Base-by-base conservation (phyloP, 2,113 vertebrate genomes). In the Callocephalon fimbriatum region DNA sequence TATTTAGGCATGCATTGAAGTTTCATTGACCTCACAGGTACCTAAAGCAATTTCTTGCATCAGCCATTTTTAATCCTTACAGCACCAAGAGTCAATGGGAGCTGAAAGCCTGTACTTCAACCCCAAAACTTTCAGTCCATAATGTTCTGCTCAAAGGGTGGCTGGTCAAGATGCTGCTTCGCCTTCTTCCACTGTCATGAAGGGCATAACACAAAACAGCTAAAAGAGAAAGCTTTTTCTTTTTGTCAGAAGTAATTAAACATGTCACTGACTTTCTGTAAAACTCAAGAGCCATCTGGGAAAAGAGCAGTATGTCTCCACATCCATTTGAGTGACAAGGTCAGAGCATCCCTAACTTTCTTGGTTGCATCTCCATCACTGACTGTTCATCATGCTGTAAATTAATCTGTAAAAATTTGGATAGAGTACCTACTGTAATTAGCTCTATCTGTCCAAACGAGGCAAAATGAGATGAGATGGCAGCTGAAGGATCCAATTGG, bases 211-310 rank as follows among this genome's bases (percentile, higher is more conserved):
- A 84, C 53, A 96, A 95, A 40, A 51, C 40, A 96, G 90, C 78
- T 37, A 66, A 84, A 93, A 95, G 76, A 97, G 80, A 95, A 85
- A 89, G 90, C 87, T 86, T 92, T 95, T 61, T 96, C 77, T 93
- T 32, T 96, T 97, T 97, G 97, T 97, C 97, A 98, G 94, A 98
- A 97, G 92, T 96, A 97, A 98, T 98, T 96, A 97, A 98, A 97
- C 96, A 95, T 96, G 89, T 95, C 96, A 96, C 90, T 82, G 95
- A 86, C 86, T 97, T 93, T 84, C 61, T 95, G 94, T 65, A 93
- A 82, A 98, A 93, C 92, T 93, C 97, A 74, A 93, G 74, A 97
- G 92, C 94, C 97, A 97, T 88, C 93, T 95, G 97, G 95, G 97
- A 97, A 96, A 97, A 96, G 92, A 96, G 93, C 94, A 97, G 87